Conservation (phyloP, 1,140 invertebrate species). For the Drosophila asahinai region DNA sequence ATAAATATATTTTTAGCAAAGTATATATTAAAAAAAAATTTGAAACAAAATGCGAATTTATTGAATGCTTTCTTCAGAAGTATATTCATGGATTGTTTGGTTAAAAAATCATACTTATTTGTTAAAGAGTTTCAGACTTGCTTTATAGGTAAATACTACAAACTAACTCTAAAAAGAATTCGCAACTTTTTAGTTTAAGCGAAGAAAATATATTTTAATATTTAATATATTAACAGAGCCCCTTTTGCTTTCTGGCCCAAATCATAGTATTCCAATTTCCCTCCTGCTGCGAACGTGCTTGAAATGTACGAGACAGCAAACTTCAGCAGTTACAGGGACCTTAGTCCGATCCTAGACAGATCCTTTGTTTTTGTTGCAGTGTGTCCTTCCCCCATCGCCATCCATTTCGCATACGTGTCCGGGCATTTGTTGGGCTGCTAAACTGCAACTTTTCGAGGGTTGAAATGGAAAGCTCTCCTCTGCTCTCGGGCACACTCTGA, state of each 20-base stretch:
- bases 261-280: neutral
- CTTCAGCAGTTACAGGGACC: slow-evolving; percentile 17
- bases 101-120: too few species aligned
- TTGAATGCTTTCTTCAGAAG: too few species aligned
- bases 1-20: too few species aligned
- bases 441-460: slow-evolving; percentile 56
- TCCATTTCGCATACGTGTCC: slow-evolving; percentile 67
- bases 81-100: too few species aligned
- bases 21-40: too few species aligned
- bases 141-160: too few species aligned
- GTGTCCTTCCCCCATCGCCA: slow-evolving; percentile 10
- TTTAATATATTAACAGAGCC: neutral
- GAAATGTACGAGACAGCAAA: slow-evolving; percentile 42
- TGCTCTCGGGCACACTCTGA: slow-evolving; percentile 6
- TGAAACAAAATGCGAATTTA: too few species aligned
- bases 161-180: too few species aligned
- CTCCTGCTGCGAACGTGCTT: slow-evolving; percentile 32
- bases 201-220: too few species aligned
- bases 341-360: slow-evolving; percentile 43
- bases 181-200: neutral
- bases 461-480: slow-evolving; percentile 72
- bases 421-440: slow-evolving; percentile 71
- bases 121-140: too few species aligned
- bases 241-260: neutral
- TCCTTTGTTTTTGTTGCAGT: slow-evolving; percentile 54